A percentile compares a stretch with the other conserved stretches of the same genome.
phyloP scores from a whole-genome alignment of 1,140 invertebrate genomes.

The Drosophila nebulosa region DNA sequence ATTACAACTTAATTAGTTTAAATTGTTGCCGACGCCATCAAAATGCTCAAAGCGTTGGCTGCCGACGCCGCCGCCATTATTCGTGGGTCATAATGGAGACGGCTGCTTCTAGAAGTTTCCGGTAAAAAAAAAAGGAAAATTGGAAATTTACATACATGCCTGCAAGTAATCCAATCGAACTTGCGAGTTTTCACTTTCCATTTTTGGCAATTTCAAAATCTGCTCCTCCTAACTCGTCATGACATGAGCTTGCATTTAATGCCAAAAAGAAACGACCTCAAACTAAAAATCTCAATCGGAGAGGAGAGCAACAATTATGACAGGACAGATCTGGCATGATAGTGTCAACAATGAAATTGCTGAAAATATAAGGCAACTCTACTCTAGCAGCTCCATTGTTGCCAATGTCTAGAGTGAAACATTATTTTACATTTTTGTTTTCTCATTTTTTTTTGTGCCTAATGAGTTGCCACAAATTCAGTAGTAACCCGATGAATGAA shows the following conservation, averaged over 20 bases:
- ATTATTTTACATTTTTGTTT: slow-evolving; percentile 17
- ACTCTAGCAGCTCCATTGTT: background rate
- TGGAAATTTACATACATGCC: background rate
- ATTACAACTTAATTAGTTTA: slow-evolving; percentile 80
- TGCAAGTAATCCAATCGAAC: slow-evolving; percentile 11
- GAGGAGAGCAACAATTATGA: slow-evolving; percentile 67
- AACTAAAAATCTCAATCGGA: slow-evolving; percentile 28
- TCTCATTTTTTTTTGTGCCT: slow-evolving; percentile 30
- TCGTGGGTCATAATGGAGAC: background rate
- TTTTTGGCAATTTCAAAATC: slow-evolving; percentile 7
- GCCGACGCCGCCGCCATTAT: background rate
- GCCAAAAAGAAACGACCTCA: slow-evolving; percentile 15
- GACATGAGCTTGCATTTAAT: slow-evolving; percentile 33
- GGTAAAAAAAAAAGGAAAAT: slow-evolving; percentile 27
- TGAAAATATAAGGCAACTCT: slow-evolving; percentile 42
- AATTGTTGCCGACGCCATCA: slow-evolving; percentile 66
- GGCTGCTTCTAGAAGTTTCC: slow-evolving; percentile 24
- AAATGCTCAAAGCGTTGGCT: background rate
- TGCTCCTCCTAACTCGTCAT: background rate
- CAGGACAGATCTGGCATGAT: slow-evolving; percentile 61
- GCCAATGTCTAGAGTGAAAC: background rate
- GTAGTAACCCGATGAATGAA: slow-evolving; percentile 38
- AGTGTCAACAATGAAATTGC: slow-evolving; percentile 75
- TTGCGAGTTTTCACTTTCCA: slow-evolving; percentile 24
- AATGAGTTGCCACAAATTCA: slow-evolving; percentile 62